phyloP scores from a whole-genome alignment of 2,113 vertebrate species.

The Lepus americanus region DNA sequence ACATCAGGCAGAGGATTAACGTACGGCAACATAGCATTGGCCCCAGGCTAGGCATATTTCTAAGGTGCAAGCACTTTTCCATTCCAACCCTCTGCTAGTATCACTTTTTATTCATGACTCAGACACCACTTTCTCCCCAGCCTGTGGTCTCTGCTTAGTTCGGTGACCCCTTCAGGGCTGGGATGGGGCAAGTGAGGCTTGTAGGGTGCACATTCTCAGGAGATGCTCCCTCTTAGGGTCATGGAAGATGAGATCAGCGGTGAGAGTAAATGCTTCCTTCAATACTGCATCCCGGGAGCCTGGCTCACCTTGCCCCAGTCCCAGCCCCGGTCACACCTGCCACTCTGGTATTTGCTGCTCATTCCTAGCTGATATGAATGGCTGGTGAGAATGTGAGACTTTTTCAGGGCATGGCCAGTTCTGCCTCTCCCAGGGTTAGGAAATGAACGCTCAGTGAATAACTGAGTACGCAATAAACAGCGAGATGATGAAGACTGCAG shows the following conservation, averaged over 20 bases:
- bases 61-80: background rate
- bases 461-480: background rate
- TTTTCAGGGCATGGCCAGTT: background rate
- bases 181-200: background rate
- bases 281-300: background rate
- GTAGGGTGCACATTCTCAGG: background rate
- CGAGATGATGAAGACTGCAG: background rate
- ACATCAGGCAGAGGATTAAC: too few species aligned
- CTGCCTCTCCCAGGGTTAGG: background rate
- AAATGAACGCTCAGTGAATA: background rate
- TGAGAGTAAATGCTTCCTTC: background rate
- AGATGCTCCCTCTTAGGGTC: too few species aligned
- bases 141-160: background rate
- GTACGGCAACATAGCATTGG: too few species aligned
- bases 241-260: fast-evolving
- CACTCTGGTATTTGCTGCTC: background rate
- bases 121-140: background rate
- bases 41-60: too few species aligned
- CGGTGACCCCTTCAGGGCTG: background rate
- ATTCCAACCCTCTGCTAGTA: background rate
- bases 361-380: background rate
- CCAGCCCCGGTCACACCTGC: too few species aligned
- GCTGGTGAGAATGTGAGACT: background rate
- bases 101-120: background rate
- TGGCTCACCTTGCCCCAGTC: background rate